These are phyloP conservation scores for Platycnemis pennipes DNA, from an alignment of 2,888 invertebrate genomes.

Conservation along the genomic window DNA sequence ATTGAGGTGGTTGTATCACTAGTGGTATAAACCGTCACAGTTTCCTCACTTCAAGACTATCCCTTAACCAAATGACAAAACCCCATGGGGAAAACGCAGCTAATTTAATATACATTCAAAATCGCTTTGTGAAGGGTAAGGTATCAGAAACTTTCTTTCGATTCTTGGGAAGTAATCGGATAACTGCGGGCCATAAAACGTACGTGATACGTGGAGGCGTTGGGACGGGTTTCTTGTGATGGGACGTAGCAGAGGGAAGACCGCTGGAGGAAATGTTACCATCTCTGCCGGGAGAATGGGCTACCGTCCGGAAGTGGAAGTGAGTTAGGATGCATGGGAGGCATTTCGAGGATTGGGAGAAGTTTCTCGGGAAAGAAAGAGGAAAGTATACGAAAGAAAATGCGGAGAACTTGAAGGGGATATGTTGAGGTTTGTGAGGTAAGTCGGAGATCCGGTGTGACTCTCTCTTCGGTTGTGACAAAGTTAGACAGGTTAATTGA, in stretches of 20 bases:
- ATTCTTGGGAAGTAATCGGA: neutral
- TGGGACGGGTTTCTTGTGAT: neutral
- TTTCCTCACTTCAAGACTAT: neutral
- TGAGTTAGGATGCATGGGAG: neutral
- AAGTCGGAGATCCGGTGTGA: too few relatives aligned
- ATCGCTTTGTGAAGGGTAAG: neutral
- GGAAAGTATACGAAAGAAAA: neutral
- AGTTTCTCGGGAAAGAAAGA: neutral
- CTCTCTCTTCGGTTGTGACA: too few relatives aligned
- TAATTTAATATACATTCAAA: neutral
- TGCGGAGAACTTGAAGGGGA: neutral
- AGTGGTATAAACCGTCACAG: too few relatives aligned
- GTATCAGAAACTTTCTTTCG: neutral
- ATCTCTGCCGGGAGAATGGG: too few relatives aligned
- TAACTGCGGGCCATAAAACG: neutral
- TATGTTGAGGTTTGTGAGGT: neutral
- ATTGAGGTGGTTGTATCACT: too few relatives aligned
- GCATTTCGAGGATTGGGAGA: neutral
- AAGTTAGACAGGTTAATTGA: too few relatives aligned
- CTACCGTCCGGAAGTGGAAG: neutral
- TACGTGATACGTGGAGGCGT: neutral
- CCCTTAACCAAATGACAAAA: neutral
- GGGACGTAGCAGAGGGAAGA: neutral
- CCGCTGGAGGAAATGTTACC: neutral
- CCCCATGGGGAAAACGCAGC: neutral